Evolutionary conservation across 2,113 vertebrate species (phyloP).

Genomic region (Synodontis membranacea): DNA sequence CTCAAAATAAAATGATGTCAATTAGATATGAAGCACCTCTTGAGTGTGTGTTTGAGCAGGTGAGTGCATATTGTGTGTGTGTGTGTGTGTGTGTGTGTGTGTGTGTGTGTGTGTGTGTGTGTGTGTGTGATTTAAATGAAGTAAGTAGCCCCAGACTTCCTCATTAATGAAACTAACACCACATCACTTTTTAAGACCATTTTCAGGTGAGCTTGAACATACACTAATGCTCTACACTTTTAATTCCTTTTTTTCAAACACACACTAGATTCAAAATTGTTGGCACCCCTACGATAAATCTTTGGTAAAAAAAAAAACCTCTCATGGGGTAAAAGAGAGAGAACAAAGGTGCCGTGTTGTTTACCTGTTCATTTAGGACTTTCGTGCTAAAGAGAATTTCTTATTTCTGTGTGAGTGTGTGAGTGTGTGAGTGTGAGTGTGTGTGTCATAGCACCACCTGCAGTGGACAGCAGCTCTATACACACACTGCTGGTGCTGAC

Average conservation of each 20-base stretch:
- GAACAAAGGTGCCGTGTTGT: neutral
- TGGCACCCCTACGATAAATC: too few species aligned
- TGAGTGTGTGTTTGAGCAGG: neutral
- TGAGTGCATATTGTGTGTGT: neutral
- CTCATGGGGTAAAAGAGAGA: neutral
- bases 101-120: neutral
- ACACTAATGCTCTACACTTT: too few species aligned
- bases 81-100: neutral
- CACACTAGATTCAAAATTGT: too few species aligned
- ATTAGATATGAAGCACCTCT: neutral
- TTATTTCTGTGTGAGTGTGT: neutral
- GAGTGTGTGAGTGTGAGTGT: neutral
- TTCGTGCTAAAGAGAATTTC: neutral
- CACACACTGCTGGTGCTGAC: conserved; percentile 3
- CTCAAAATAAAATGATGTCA: neutral
- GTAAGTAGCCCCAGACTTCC: neutral
- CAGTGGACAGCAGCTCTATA: neutral
- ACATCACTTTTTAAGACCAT: too few species aligned
- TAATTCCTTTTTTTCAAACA: too few species aligned
- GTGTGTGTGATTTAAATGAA: neutral
- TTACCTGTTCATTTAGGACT: conserved; percentile 16
- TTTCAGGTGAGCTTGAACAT: too few species aligned
- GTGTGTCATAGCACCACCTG: neutral
- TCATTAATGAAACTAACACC: neutral
- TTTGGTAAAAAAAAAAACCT: too few species aligned